Conservation (phyloP, 1,140 invertebrate genomes). For the Bombyx mandarina region DNA sequence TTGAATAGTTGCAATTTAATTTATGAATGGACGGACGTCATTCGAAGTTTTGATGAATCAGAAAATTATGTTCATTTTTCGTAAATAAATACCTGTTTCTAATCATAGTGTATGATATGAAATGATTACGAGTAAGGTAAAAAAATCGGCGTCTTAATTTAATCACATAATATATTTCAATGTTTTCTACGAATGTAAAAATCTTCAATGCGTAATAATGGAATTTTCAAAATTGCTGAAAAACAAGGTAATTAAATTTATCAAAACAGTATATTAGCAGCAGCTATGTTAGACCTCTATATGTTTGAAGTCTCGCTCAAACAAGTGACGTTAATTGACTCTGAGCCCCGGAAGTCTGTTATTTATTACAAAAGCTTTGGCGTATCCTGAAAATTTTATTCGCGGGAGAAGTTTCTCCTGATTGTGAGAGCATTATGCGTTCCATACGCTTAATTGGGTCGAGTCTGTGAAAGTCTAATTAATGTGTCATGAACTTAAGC, state of each 20-base stretch:
- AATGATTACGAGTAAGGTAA: not conserved
- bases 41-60: not conserved
- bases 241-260: not conserved
- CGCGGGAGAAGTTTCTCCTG: conserved; percentile 1
- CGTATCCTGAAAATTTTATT: conserved; percentile 8
- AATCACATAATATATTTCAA: not conserved
- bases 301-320: conserved; percentile 8
- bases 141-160: no score
- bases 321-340: conserved; percentile 21
- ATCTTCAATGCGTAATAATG: not conserved
- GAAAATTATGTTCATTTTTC: not conserved
- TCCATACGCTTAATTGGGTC: conserved; percentile 7
- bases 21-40: no score
- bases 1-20: no score
- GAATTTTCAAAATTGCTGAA: no score
- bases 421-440: conserved; percentile 4
- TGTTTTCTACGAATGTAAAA: not conserved
- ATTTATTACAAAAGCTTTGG: conserved; percentile 15
- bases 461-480: no score
- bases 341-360: conserved; percentile 8
- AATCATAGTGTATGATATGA: not conserved
- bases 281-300: conserved; percentile 3
- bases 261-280: conserved; percentile 4
- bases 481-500: no score
- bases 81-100: not conserved